A percentile compares a stretch with the other conserved stretches of the same genome.
Evolutionary conservation across 64 coral and sea anemone genomes (phyloP).

Genomic region (Actinia tenebrosa): DNA sequence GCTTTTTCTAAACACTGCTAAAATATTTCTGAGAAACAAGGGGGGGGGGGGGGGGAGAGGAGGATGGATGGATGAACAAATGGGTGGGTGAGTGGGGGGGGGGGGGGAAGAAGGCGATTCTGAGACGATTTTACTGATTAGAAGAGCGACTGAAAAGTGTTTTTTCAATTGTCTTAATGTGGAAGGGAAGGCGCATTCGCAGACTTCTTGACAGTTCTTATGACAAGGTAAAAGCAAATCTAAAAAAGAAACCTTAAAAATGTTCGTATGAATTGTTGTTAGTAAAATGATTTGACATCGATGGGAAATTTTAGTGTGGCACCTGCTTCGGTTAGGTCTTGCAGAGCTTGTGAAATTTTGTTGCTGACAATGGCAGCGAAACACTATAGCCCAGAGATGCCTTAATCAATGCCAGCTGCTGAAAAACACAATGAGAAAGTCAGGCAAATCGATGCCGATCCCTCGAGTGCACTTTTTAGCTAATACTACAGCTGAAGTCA

Average conservation of each 20-base stretch:
- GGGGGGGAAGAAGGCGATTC: neutral
- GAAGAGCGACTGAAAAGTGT: neutral
- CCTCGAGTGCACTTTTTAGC: conserved; percentile 6
- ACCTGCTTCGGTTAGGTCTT: conserved; percentile 3
- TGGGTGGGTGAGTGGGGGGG: no score
- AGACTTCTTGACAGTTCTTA: neutral
- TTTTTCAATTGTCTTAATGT: neutral
- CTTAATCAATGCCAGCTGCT: conserved; percentile 4
- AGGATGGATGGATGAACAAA: no score
- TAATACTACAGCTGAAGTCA: conserved; percentile 14
- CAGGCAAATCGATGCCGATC: conserved; percentile 7
- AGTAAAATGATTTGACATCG: conserved; percentile 15
- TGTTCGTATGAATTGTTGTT: neutral
- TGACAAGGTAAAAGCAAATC: conserved; percentile 9
- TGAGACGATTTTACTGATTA: neutral
- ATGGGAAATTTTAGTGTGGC: conserved; percentile 8
- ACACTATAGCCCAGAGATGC: conserved; percentile 13
- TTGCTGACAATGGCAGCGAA: neutral
- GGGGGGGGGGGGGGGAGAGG: no score
- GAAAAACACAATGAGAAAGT: neutral
- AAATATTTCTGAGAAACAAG: neutral
- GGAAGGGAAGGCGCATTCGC: neutral
- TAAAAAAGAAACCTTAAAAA: neutral
- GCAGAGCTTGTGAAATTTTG: conserved; percentile 1
- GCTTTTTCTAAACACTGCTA: neutral